Conservation (phyloP, 1,140 invertebrate genomes). For the Conus ventricosus region DNA sequence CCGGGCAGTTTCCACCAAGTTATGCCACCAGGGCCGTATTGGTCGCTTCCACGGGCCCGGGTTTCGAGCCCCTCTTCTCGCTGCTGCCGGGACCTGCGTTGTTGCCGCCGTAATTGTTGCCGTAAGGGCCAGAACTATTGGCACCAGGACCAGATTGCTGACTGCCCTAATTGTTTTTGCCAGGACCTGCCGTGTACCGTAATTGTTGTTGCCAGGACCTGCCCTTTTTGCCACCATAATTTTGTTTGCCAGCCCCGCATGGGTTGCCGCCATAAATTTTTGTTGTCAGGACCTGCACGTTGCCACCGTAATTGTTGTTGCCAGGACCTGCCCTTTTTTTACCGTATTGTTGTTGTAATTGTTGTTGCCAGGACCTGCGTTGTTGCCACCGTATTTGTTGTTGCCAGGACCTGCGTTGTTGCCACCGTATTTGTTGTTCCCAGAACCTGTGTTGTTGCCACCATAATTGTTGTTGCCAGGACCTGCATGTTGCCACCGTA, state of each 20-base stretch:
- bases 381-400: background rate
- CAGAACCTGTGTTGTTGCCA: background rate
- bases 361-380: background rate
- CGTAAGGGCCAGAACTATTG: background rate
- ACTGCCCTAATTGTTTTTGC: background rate
- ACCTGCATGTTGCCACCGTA: background rate
- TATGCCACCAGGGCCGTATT: background rate
- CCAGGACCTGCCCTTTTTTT: background rate
- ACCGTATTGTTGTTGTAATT: background rate
- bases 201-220: background rate
- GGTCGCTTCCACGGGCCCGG: background rate
- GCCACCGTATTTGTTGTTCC: background rate
- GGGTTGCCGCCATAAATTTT: background rate
- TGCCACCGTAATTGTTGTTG: background rate
- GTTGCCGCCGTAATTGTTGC: background rate
- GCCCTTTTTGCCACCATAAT: background rate
- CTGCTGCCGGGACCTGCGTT: background rate
- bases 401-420: background rate
- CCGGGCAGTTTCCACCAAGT: background rate
- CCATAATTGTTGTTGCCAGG: background rate
- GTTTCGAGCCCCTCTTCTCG: background rate
- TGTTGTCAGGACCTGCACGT: background rate
- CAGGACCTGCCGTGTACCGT: background rate
- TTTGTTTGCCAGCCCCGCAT: background rate
- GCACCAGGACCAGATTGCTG: background rate